Evolutionary conservation across 2,113 vertebrate species (phyloP), one percentile per base, ranked within the genome.

Genomic region (Jacana jacana): DNA sequence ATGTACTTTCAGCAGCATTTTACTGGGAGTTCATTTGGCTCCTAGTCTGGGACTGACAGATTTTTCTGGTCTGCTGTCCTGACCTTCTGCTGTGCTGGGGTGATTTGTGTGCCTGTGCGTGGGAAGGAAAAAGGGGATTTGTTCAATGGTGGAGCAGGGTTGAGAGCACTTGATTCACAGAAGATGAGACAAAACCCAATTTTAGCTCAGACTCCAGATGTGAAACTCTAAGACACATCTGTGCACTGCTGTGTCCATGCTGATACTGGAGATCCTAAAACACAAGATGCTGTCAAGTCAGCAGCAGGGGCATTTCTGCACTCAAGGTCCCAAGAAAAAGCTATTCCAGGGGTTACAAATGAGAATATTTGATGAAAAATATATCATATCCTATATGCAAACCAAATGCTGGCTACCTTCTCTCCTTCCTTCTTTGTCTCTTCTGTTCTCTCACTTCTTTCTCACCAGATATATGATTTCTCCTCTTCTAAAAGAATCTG

Each of bases 141-240:
- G 76, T 39, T 81, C 69, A 22, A 6, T 5, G 27, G 52, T 79
- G 75, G 63, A 90, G 35, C 22, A 64, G 37, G n/a, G 28, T 46
- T 64, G 75, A 78, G 63, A 65, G 75, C 23, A n/a, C 27, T 81
- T 76, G 64, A 86, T 57, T 78, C 76, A 40, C 0, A n/a, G 81
- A 93, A 28, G 40, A 68, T 88, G 66, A 42, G 61, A n/a, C 65
- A 66, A 71, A 27, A 0, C 22, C 30, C n/a, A 44, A 1, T 81
- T 96, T 92, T 81, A 80, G 78, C 65, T 83, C 68, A n/a, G 65
- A 2, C 57, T 94, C 77, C 83, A 86, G 88, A 60, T 89, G 81
- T 77, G 91, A 64, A 78, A 22, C 44, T 77, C 68, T 11, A 66
- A 81, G 69, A 19, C 69, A 35, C 77, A 79, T 88, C 86, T 73